Evolutionary conservation across 2,888 invertebrate genomes (phyloP).

Genomic region (Tillus elongatus): DNA sequence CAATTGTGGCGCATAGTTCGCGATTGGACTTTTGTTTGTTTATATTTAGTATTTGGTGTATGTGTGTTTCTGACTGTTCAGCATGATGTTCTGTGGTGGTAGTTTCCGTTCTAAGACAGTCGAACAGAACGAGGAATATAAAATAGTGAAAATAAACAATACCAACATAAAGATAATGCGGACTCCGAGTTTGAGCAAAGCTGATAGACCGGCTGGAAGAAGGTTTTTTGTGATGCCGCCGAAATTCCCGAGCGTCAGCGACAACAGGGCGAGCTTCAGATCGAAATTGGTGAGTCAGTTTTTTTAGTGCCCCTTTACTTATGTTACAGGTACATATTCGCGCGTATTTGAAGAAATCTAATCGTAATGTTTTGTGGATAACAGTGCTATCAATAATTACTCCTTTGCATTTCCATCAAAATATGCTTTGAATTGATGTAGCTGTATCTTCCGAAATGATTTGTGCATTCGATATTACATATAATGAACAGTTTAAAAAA

Average conservation of each 20-base stretch:
- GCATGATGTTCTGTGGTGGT: constrained; percentile 37
- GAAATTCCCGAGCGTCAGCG: constrained; percentile 24
- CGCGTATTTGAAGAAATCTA: too few relatives aligned
- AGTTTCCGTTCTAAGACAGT: constrained; percentile 36
- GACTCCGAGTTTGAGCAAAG: constrained; percentile 27
- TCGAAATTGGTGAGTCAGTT: constrained; percentile 5
- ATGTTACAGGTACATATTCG: neutral
- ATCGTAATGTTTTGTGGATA: too few relatives aligned
- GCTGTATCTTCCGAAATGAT: too few relatives aligned
- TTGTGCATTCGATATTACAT: too few relatives aligned
- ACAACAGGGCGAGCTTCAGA: constrained; percentile 4
- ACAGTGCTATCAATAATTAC: too few relatives aligned
- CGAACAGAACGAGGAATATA: constrained; percentile 35
- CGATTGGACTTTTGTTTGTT: too few relatives aligned
- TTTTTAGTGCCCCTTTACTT: neutral
- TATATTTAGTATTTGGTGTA: too few relatives aligned
- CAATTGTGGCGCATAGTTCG: too few relatives aligned
- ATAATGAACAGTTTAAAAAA: too few relatives aligned
- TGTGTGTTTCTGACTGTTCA: too few relatives aligned
- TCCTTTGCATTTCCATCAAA: too few relatives aligned
- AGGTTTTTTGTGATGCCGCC: constrained; percentile 30
- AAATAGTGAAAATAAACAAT: constrained; percentile 32
- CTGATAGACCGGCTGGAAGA: constrained; percentile 20
- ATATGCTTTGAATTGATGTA: too few relatives aligned
- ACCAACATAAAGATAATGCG: constrained; percentile 32